Conservation (phyloP, 2,888 invertebrate genomes). For the Rosalia funebris region DNA sequence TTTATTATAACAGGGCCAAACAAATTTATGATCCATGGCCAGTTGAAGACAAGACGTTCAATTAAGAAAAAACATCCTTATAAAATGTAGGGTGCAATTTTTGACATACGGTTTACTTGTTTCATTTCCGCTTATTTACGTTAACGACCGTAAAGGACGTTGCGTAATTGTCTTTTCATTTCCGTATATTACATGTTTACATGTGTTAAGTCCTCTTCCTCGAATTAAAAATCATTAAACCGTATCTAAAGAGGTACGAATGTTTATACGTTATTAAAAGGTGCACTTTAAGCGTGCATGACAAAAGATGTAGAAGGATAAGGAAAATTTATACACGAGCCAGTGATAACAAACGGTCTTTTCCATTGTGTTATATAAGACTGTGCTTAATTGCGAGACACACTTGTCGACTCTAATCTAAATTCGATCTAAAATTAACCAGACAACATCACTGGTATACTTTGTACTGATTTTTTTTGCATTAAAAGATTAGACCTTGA, state of each 20-base stretch:
- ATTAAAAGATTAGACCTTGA: too few species aligned
- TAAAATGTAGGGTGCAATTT: slow-evolving; percentile 5
- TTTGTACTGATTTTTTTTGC: too few species aligned
- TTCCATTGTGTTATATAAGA: slow-evolving; percentile 1
- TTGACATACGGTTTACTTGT: slow-evolving; percentile 1
- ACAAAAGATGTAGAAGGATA: neutral
- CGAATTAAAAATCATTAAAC: neutral
- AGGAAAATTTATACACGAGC: neutral
- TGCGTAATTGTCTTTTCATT: neutral
- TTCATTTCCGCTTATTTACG: slow-evolving; percentile 15
- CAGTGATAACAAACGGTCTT: neutral
- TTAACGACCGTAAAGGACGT: slow-evolving; percentile 2
- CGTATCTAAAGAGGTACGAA: neutral
- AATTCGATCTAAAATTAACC: too few species aligned
- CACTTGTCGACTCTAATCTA: neutral
- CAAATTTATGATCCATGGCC: slow-evolving; percentile 14
- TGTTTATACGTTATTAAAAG: neutral
- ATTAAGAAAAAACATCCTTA: neutral
- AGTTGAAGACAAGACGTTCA: slow-evolving; percentile 1
- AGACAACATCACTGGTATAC: too few species aligned
- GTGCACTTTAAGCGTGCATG: neutral
- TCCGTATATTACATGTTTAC: neutral
- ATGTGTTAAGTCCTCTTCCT: neutral
- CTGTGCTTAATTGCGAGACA: too few species aligned
- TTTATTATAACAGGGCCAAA: neutral